Evolutionary conservation across 2,113 vertebrate genomes (phyloP).

Genomic region (Chiloscyllium plagiosum): DNA sequence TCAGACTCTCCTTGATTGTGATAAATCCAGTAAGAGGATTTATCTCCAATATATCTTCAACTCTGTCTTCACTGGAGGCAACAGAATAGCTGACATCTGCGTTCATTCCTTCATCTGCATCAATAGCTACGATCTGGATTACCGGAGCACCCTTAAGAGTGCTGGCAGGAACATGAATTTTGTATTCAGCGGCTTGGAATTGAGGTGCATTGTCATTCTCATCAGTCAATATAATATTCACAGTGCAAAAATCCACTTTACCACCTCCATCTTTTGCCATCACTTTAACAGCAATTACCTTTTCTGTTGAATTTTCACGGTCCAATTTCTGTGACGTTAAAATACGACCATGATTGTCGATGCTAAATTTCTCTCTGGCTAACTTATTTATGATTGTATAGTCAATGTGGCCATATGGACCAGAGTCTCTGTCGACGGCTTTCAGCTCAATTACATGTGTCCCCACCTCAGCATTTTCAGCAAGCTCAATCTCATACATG

Average conservation of each 20-base stretch:
- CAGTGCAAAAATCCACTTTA: constrained; percentile 86
- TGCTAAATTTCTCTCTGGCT: constrained; percentile 82
- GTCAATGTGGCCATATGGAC: constrained; percentile 80
- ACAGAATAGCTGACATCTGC: constrained; percentile 88
- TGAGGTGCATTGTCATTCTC: constrained; percentile 90
- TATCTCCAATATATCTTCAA: constrained; percentile 80
- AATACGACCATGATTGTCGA: constrained; percentile 72
- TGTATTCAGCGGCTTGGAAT: constrained; percentile 84
- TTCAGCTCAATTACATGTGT: constrained; percentile 86
- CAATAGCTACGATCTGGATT: constrained; percentile 86
- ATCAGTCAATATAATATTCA: constrained; percentile 92
- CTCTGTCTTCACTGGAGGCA: constrained; percentile 66
- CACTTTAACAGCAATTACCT: constrained; percentile 87
- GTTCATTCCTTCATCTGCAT: constrained; percentile 89
- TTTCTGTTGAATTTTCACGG: constrained; percentile 85
- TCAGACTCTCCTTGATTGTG: constrained; percentile 80
- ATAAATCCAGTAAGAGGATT: constrained; percentile 83
- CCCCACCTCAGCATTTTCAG: constrained; percentile 83
- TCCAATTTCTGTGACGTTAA: constrained; percentile 78
- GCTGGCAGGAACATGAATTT: constrained; percentile 79
- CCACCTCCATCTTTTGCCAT: constrained; percentile 93
- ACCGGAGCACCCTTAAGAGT: constrained; percentile 81
- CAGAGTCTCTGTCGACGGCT: constrained; percentile 82
- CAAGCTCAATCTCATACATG: constrained; percentile 84
- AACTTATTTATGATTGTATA: constrained; percentile 96